Evolutionary conservation across 2,797 vertebrate genomes (phyloP), one percentile per base, ranked within the genome.

Genomic region (Anniella stebbinsi): DNA sequence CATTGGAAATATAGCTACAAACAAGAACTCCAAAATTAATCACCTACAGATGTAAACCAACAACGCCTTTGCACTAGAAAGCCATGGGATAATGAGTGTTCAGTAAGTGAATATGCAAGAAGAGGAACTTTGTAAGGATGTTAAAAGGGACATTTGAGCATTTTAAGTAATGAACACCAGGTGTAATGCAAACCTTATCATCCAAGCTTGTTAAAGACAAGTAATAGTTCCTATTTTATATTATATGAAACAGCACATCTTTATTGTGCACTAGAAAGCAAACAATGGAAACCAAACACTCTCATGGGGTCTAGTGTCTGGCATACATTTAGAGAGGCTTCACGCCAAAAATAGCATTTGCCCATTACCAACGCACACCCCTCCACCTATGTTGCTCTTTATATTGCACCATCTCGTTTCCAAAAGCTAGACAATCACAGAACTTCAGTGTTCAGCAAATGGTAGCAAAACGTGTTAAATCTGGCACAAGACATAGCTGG

Each of bases 61-160:
- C 48, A 87, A 30, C 23, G 77, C 30, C 57, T 63, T 54, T 76
- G 25, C 13, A 30, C 23, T 9, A 41, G 21, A 41, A 8, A 86
- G 54, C 72, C 15, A 63, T 7, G 41, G 54, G 23, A 76, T 77
- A 90, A 93, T 89, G 38, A 48, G 13, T 8, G 93, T 66, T 69
- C 28, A 91, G 72, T 33, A 36, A 92, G 88, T 87, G 89, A 93
- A 89, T 77, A 17, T 89, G 66, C 13, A 30, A 51, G 90, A 7
- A 2, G 45, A 93, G 88, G 60, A 80, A 92, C 89, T 48, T 76
- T 67, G 54, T 87, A 66, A n/a, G 45, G 23, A 2, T 67, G 41
- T 23, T 33, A 78, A 36, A 15, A 48, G 30, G 18, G 66, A 45
- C 28, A n/a, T 48, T n/a, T 67, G 54, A 25, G 30, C 57, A 77